Conservation (phyloP, 92 coral and sea anemone species). For the Anthopleura xanthogrammica region DNA sequence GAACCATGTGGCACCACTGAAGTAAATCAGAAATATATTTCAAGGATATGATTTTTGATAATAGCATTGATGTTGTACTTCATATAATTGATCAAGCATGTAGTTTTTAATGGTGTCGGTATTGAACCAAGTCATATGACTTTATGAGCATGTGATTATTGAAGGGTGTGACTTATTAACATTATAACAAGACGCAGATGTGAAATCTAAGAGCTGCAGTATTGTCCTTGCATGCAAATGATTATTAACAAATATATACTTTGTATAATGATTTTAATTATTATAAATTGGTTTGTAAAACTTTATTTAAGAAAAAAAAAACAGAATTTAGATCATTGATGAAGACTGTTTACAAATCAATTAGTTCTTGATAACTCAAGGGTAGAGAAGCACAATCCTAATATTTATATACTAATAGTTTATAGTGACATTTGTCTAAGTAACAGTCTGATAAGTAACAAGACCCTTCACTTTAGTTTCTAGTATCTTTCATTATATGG, state of each 20-base stretch:
- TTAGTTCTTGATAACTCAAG: not conserved
- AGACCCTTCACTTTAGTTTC: not conserved
- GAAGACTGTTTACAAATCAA: not conserved
- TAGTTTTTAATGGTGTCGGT: not conserved
- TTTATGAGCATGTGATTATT: not conserved
- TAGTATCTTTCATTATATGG: not conserved
- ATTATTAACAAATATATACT: not conserved
- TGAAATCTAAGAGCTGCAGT: not conserved
- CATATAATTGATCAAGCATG: not conserved
- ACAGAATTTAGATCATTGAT: not conserved
- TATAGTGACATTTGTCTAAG: not conserved
- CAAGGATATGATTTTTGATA: not conserved
- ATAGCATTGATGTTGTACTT: not conserved
- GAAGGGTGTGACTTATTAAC: constrained; percentile 7
- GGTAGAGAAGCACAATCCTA: not conserved
- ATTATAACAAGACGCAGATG: not conserved
- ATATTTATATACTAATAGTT: not conserved
- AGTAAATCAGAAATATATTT: not conserved
- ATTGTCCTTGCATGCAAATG: not conserved
- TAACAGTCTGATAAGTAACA: not conserved
- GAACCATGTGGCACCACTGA: no score
- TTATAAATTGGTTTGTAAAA: not conserved
- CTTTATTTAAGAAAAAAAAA: not conserved
- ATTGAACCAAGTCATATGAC: not conserved
- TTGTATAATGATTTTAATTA: not conserved